phyloP scores from a whole-genome alignment of 2,797 vertebrate genomes.

The Propithecus deckenii region DNA sequence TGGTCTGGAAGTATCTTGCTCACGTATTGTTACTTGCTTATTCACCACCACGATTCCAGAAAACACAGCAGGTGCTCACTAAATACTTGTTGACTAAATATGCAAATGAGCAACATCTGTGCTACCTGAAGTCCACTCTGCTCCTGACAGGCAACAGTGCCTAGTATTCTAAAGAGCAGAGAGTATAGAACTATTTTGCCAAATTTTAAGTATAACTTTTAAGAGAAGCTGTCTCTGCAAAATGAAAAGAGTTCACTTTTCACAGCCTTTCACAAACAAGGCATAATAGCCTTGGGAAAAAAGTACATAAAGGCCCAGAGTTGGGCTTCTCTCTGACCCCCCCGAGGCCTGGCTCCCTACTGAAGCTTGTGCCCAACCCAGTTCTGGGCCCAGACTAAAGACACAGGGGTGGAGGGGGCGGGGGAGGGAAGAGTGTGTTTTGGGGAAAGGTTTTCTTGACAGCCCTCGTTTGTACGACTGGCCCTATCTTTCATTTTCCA shows the following conservation, averaged over 20 bases:
- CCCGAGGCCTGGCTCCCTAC: neutral
- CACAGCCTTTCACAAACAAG: neutral
- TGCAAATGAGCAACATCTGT: neutral
- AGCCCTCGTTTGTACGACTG: neutral
- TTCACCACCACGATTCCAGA: neutral
- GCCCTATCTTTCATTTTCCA: neutral
- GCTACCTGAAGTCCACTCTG: neutral
- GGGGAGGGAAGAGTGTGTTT: neutral
- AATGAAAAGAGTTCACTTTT: neutral
- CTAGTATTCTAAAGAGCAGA: neutral
- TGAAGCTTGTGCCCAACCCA: neutral
- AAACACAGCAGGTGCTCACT: neutral
- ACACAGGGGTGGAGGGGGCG: accelerated
- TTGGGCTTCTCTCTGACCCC: neutral
- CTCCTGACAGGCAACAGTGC: neutral
- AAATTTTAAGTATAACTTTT: neutral
- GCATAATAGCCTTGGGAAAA: neutral
- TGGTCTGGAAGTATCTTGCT: neutral
- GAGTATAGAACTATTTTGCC: neutral
- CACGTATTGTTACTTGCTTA: neutral
- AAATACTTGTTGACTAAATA: neutral
- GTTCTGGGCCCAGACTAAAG: neutral
- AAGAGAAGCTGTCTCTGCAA: neutral
- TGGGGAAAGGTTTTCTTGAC: neutral
- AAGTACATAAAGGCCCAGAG: neutral